Evolutionary conservation across 1,140 invertebrate genomes (phyloP).

Genomic region (Lysiphlebus fabarum): DNA sequence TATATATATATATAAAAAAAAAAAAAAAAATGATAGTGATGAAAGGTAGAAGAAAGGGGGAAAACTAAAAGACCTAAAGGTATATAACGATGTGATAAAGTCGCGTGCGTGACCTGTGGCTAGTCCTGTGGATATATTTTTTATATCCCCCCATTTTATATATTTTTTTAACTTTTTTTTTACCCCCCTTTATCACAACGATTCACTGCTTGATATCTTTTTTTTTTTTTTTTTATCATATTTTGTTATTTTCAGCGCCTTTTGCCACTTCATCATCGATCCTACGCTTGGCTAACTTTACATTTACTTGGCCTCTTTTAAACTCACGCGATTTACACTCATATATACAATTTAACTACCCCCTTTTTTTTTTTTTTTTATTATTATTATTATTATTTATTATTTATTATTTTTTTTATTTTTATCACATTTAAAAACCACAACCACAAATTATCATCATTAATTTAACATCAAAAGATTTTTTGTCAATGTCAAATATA

Average conservation of each 20-base stretch:
- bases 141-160: too few species aligned
- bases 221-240: background rate
- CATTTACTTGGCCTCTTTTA: conserved; percentile 16
- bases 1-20: too few species aligned
- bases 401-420: conserved; percentile 13
- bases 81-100: conserved; percentile 31
- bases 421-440: conserved; percentile 5
- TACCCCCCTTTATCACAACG: background rate
- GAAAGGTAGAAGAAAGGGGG: conserved; percentile 18
- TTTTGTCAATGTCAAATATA: too few species aligned
- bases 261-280: conserved; percentile 41
- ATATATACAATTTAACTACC: conserved; percentile 13
- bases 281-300: conserved; percentile 27
- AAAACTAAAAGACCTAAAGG: conserved; percentile 19
- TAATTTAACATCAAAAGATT: background rate
- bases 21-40: conserved; percentile 10
- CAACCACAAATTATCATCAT: background rate
- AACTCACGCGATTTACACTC: too few species aligned
- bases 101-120: conserved; percentile 31
- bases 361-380: too few species aligned
- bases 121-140: conserved; percentile 17
- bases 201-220: background rate
- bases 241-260: conserved; percentile 21
- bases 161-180: too few species aligned
- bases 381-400: too few species aligned